phyloP scores from a whole-genome alignment of 1,140 invertebrate species.

The Platyura marginata region DNA sequence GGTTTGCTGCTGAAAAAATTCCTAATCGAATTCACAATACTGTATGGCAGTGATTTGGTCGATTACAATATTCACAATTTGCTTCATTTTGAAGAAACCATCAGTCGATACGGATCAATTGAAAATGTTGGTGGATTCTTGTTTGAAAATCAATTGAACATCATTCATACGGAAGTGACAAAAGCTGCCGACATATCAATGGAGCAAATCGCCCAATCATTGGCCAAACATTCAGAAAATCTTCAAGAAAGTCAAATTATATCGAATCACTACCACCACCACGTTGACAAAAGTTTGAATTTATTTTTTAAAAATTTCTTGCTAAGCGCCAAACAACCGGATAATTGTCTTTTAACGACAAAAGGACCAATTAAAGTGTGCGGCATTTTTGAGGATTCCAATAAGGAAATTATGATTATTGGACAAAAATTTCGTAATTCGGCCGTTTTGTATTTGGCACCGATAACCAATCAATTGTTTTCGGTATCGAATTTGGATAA shows the following conservation, averaged over 20 bases:
- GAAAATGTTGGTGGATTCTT: conserved; percentile 7
- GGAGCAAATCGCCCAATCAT: not conserved
- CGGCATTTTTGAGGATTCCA: not conserved
- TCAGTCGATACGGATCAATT: conserved; percentile 5
- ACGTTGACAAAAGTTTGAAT: not conserved
- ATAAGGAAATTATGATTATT: not conserved
- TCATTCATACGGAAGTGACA: not conserved
- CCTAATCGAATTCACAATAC: conserved; percentile 6
- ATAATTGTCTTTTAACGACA: not conserved
- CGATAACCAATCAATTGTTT: not conserved
- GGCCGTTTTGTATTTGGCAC: not conserved
- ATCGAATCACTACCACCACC: not conserved
- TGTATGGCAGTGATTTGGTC: conserved; percentile 9
- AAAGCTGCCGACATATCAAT: not conserved
- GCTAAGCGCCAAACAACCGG: not conserved
- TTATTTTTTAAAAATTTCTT: not conserved
- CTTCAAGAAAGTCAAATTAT: not conserved
- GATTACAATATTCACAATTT: conserved; percentile 11
- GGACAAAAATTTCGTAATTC: not conserved
- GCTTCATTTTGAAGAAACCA: conserved; percentile 9
- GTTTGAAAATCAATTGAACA: conserved; percentile 5
- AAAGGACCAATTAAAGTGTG: not conserved
- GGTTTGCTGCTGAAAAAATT: conserved; percentile 7
- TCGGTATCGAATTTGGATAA: not conserved
- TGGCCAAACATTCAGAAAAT: not conserved